Evolutionary conservation across 2,113 vertebrate species (phyloP).

Genomic region (Willisornis vidua): DNA sequence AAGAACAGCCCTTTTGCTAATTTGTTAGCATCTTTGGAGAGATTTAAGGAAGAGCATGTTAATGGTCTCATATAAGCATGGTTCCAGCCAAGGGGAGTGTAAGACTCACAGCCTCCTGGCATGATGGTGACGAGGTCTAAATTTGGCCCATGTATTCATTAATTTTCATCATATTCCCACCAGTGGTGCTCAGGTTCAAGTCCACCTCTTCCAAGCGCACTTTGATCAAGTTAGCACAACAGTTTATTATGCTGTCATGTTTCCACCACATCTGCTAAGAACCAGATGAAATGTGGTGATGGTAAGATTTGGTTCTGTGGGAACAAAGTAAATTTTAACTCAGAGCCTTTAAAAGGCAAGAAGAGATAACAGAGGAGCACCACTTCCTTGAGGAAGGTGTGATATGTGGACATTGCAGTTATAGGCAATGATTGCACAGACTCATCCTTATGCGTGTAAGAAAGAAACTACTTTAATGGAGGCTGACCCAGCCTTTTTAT

Average conservation of each 20-base stretch:
- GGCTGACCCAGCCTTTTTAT: too few relatives aligned
- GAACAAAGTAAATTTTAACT: background rate
- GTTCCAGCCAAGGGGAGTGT: background rate
- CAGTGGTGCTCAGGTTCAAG: background rate
- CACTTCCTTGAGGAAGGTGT: constrained; percentile 3
- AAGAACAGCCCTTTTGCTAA: background rate
- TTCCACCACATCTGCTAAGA: constrained; percentile 24
- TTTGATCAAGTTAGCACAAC: background rate
- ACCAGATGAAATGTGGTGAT: background rate
- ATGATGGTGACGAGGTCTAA: background rate
- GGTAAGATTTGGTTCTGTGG: background rate
- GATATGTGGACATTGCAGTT: constrained; percentile 1
- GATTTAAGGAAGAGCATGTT: background rate
- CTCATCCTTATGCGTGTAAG: too few relatives aligned
- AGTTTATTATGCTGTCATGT: background rate
- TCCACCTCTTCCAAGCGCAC: background rate
- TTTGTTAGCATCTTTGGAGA: background rate
- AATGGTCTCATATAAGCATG: background rate
- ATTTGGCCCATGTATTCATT: background rate
- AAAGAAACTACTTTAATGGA: too few relatives aligned
- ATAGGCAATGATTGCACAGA: too few relatives aligned
- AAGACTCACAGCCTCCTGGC: background rate
- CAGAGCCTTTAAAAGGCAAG: constrained; percentile 11
- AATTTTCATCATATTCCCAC: background rate
- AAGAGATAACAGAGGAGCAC: constrained; percentile 31